Conservation (phyloP, 2,888 invertebrate species). For the Heliothis peltigera region DNA sequence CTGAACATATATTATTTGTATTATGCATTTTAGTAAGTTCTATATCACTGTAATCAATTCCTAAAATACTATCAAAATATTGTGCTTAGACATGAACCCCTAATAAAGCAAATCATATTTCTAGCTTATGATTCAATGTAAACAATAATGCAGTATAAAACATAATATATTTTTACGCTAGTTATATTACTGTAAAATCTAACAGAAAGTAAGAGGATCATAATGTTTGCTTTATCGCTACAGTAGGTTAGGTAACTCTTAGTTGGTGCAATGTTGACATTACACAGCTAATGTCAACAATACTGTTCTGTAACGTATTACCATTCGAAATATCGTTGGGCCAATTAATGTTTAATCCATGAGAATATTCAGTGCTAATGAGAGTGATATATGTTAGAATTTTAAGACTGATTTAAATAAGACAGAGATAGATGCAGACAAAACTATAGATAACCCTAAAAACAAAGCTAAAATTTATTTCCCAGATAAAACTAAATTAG, state of each 20-base stretch:
- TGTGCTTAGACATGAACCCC: background rate
- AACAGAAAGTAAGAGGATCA: conserved; percentile 24
- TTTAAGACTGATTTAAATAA: conserved; percentile 7
- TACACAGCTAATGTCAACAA: conserved; percentile 49
- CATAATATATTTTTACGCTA: background rate
- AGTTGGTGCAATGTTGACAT: conserved; percentile 49
- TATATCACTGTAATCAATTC: background rate
- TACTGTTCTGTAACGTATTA: conserved; percentile 32
- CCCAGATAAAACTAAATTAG: background rate
- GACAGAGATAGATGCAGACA: background rate
- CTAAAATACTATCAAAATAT: background rate
- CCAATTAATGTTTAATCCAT: conserved; percentile 40
- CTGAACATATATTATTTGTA: conserved; percentile 8
- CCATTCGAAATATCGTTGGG: conserved; percentile 48
- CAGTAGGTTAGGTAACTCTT: conserved; percentile 30
- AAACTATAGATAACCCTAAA: background rate
- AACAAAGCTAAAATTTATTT: background rate
- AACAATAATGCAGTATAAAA: background rate
- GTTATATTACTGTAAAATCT: background rate
- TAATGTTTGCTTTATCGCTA: conserved; percentile 24
- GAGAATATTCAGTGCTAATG: conserved; percentile 19
- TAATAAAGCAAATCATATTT: too few relatives aligned
- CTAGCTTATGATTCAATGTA: too few relatives aligned
- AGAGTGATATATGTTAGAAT: conserved; percentile 16
- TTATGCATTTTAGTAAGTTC: background rate